These are phyloP conservation scores for Drosophila bocki DNA, from an alignment of 1,140 invertebrate genomes.

Conservation along the genomic window DNA sequence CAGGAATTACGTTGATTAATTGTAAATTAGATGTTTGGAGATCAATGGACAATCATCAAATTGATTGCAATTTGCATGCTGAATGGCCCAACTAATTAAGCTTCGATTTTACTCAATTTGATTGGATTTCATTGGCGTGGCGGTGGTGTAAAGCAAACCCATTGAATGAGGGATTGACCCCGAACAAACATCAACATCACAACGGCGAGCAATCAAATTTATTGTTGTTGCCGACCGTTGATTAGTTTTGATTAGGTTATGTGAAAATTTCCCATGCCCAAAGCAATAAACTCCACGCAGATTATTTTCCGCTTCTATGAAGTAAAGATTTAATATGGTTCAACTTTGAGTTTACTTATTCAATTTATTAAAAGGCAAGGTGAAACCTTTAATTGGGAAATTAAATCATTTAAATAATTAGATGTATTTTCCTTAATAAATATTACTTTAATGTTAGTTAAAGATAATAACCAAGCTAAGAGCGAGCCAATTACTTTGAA, in stretches of 20 bases:
- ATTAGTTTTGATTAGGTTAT: slow-evolving; percentile 69
- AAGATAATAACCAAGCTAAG: background rate
- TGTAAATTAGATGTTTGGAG: slow-evolving; percentile 47
- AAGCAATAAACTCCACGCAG: slow-evolving; percentile 6
- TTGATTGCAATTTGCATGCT: slow-evolving; percentile 43
- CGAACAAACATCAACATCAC: slow-evolving; percentile 44
- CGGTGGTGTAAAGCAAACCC: background rate
- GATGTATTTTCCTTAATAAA: background rate
- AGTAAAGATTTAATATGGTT: background rate
- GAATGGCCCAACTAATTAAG: slow-evolving; percentile 57
- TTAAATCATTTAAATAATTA: slow-evolving; percentile 7
- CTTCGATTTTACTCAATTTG: slow-evolving; percentile 45
- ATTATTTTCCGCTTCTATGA: background rate
- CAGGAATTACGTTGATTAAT: slow-evolving; percentile 45
- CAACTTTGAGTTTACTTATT: background rate
- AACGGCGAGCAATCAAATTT: slow-evolving; percentile 21
- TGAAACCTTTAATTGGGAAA: background rate
- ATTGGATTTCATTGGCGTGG: slow-evolving; percentile 32
- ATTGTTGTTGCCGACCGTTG: slow-evolving; percentile 36
- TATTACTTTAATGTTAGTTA: slow-evolving; percentile 5
- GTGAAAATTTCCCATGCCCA: slow-evolving; percentile 24
- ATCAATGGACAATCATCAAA: slow-evolving; percentile 59
- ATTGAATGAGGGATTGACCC: slow-evolving; percentile 37
- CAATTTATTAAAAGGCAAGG: background rate
- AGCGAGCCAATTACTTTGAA: background rate